Conservation (phyloP, 53 echinoderm and acorn worm species). For the Holothuria leucospilota region DNA sequence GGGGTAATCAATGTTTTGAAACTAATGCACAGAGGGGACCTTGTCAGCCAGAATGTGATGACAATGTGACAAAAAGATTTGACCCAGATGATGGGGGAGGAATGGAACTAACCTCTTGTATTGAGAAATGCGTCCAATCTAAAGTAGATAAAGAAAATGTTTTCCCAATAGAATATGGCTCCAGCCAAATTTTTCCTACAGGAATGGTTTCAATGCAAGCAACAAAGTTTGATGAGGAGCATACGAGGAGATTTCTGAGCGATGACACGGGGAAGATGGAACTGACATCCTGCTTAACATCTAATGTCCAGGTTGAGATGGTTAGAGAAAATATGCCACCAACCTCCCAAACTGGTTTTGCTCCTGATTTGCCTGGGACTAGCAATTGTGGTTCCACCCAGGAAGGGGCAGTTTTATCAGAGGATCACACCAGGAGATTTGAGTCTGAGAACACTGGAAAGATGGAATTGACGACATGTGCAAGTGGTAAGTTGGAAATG, state of each 20-base stretch:
- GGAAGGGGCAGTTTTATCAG: neutral
- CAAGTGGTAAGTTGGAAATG: neutral
- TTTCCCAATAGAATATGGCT: neutral
- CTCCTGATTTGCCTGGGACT: neutral
- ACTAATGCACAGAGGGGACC: neutral
- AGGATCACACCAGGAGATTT: constrained; percentile 25
- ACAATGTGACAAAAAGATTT: constrained; percentile 31
- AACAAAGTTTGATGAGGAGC: constrained; percentile 20
- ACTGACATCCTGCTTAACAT: constrained; percentile 50
- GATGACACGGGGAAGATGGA: constrained; percentile 65
- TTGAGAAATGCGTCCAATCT: neutral
- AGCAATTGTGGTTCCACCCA: neutral
- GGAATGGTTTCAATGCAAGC: neutral
- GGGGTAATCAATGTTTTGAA: neutral
- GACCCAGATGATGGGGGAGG: constrained; percentile 35
- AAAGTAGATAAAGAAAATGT: constrained; percentile 19
- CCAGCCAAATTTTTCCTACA: neutral
- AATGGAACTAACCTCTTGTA: constrained; percentile 56
- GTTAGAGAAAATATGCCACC: neutral
- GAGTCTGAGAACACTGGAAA: constrained; percentile 38
- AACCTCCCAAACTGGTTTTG: neutral
- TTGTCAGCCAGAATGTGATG: neutral
- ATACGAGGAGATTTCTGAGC: constrained; percentile 53
- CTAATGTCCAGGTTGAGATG: neutral
- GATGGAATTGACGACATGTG: constrained; percentile 50